These are phyloP conservation scores for Melieria omissa DNA, from an alignment of 2,888 invertebrate genomes.

Conservation along the genomic window DNA sequence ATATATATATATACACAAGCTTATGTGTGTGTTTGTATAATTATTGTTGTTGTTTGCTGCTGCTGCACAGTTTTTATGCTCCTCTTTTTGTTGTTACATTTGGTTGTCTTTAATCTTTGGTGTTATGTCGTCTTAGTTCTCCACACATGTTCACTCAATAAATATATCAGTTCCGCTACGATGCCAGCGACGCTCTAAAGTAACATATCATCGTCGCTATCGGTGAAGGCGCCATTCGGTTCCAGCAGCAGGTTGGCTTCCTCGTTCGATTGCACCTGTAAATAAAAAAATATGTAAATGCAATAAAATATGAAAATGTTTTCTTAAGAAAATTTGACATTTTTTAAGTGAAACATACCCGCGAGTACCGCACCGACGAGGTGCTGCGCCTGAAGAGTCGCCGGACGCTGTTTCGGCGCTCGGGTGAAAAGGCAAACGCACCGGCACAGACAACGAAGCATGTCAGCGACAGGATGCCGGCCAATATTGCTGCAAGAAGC, in stretches of 20 bases:
- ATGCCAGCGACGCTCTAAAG: slow-evolving; percentile 48
- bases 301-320: not conserved
- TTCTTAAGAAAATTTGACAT: not conserved
- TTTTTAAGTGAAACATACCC: slow-evolving; percentile 49
- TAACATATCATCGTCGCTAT: slow-evolving; percentile 64
- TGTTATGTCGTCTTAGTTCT: not conserved
- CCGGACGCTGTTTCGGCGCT: slow-evolving; percentile 56
- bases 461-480: slow-evolving; percentile 55
- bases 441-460: slow-evolving; percentile 57
- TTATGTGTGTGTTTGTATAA: too few species aligned
- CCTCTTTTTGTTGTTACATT: not conserved
- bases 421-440: slow-evolving; percentile 58
- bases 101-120: slow-evolving; percentile 18
- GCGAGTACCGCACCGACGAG: slow-evolving; percentile 60
- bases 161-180: not conserved
- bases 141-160: too few species aligned
- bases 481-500: slow-evolving; percentile 52
- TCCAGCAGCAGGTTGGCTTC: slow-evolving; percentile 63
- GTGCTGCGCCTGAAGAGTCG: slow-evolving; percentile 56
- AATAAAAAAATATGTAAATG: slow-evolving; percentile 15
- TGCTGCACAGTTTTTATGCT: not conserved
- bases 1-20: too few species aligned
- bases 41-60: too few species aligned
- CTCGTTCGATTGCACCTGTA: slow-evolving; percentile 61
- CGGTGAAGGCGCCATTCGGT: slow-evolving; percentile 62